Evolutionary conservation across 2,113 vertebrate species (phyloP).

Genomic region (Bos javanicus): DNA sequence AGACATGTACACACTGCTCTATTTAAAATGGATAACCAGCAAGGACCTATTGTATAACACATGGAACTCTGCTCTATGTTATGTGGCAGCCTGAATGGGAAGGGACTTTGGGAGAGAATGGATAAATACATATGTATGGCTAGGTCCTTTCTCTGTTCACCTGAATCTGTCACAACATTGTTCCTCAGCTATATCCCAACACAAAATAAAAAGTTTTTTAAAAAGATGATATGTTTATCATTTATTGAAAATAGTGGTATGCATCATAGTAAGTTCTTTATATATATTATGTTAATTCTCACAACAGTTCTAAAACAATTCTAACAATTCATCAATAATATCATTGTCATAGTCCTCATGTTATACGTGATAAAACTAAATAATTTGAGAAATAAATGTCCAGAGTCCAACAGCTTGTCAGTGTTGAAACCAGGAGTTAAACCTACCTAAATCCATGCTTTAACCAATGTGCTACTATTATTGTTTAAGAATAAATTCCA

Average conservation of each 20-base stretch:
- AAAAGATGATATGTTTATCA: not conserved
- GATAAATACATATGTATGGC: not conserved
- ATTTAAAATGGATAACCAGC: not conserved
- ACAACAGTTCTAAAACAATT: not conserved
- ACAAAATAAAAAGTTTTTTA: not conserved
- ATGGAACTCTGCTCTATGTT: not conserved
- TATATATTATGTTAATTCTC: not conserved
- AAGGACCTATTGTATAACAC: not conserved
- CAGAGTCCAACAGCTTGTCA: not conserved
- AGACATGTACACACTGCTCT: not conserved
- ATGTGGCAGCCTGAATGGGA: not conserved
- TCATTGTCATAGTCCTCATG: not conserved
- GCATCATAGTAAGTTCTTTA: not conserved
- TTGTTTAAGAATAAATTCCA: not conserved
- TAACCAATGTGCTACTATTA: not conserved
- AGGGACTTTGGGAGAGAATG: not conserved
- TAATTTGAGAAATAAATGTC: not conserved
- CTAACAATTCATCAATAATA: not conserved
- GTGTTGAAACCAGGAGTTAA: not conserved
- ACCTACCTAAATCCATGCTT: not conserved
- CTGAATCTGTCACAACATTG: not conserved
- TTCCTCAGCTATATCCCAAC: not conserved
- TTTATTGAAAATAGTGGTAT: not conserved
- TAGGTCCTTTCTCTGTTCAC: not conserved
- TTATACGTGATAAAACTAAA: not conserved